Evolutionary conservation across 1,140 invertebrate species (phyloP).

Genomic region (Neomicropteryx cornuta): DNA sequence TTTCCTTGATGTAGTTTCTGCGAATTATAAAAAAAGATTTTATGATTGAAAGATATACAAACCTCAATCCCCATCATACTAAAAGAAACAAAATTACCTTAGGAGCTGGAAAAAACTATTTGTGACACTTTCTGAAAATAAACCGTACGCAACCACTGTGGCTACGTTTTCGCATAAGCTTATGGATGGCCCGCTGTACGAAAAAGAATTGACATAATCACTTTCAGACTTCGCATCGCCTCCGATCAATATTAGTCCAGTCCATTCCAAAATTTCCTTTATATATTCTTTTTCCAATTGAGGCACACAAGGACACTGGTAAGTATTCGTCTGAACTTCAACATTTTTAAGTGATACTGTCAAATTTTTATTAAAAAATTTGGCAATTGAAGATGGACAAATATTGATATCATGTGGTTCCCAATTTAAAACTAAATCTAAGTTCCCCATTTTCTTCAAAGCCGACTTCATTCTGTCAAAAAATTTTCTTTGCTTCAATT

Average conservation of each 20-base stretch:
- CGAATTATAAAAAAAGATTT: no score
- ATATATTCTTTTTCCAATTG: background rate
- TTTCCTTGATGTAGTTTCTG: no score
- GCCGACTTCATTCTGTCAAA: conserved; percentile 32
- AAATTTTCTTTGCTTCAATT: conserved; percentile 36
- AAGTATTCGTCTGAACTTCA: conserved; percentile 18
- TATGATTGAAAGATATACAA: no score
- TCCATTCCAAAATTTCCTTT: conserved; percentile 6
- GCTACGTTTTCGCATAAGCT: no score
- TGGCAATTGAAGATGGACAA: conserved; percentile 48
- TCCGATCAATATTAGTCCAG: conserved; percentile 9
- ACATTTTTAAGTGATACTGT: no score
- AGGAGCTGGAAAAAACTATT: no score
- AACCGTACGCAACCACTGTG: no score
- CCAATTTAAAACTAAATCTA: conserved; percentile 42
- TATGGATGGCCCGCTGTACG: no score
- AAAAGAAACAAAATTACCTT: no score
- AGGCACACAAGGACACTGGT: conserved; percentile 1
- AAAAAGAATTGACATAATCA: conserved; percentile 4
- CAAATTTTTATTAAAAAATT: conserved; percentile 43
- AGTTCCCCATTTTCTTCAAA: conserved; percentile 30
- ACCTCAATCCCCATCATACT: no score
- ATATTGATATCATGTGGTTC: conserved; percentile 38
- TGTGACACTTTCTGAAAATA: no score
- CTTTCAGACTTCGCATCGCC: conserved; percentile 8